Evolutionary conservation across 2,113 vertebrate species (phyloP), one percentile per base, ranked within the genome.

Genomic region (Numenius arquata): DNA sequence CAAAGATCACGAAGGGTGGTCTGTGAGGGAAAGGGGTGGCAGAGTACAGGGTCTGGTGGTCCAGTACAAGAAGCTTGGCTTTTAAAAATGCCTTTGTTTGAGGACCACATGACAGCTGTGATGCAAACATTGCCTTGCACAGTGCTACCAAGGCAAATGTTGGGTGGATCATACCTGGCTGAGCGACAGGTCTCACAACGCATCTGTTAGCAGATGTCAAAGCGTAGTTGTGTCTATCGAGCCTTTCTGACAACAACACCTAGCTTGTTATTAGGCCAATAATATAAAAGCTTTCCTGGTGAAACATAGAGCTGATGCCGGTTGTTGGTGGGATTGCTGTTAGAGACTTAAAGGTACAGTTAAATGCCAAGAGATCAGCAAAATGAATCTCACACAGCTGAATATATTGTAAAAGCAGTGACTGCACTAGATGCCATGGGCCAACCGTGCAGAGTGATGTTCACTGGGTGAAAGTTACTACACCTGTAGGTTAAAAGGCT

Each of bases 1-100:
- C 0, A 3, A 45, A 61, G 23, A n/a, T 45, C 23, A 26, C 23
- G 29, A n/a, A 15, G 11, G 38, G 29, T 0, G 1, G 12, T 2
- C 23, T 67, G n/a, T 15, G 25, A 53, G 25, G 26, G n/a, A 67
- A 72, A 53, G 36, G 38, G 23, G 8, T n/a, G 43, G 43, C 40
- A 56, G 15, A 63, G 41, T 19, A 50, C 1, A 0, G 45, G 9
- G 29, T 45, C 75, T 0, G 1, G 40, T 3, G 6, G 45, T 25
- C 80, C 9, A 12, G 29, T 22, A 63, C 22, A 29, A 18, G 62
- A 63, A 3, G 5, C 27, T 34, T 43, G 70, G 18, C 48, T 70
- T 76, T 70, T 41, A 63, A 26, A 62, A 48, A 62, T 13, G 16
- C 48, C 10, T 63, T 22, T 32, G 25, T 8, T 8, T 36, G 61